Evolutionary conservation across 2,888 invertebrate species (phyloP).

Genomic region (Limenitis camilla): DNA sequence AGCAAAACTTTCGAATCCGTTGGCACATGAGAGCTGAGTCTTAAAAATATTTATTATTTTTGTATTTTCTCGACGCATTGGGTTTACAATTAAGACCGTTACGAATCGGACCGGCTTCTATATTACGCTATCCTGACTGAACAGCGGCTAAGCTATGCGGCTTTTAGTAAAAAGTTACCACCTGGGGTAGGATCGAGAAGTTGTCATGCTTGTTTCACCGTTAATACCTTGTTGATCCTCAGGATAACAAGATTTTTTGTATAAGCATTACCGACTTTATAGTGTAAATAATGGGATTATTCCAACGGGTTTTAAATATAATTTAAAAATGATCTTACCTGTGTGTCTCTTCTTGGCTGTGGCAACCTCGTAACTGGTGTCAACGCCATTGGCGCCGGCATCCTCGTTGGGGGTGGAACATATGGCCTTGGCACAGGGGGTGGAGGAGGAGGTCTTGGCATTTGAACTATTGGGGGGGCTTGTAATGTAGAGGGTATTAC

Average conservation of each 20-base stretch:
- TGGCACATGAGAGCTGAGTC: constrained; percentile 16
- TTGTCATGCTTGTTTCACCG: constrained; percentile 11
- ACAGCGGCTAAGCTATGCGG: constrained; percentile 22
- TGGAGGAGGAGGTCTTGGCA: constrained; percentile 25
- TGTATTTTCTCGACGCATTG: constrained; percentile 27
- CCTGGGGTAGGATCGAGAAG: background rate
- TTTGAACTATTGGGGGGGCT: constrained; percentile 21
- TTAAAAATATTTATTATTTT: constrained; percentile 27
- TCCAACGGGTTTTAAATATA: background rate
- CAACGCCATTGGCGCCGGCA: constrained; percentile 49
- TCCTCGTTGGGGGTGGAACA: constrained; percentile 52
- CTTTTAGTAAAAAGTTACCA: constrained; percentile 18
- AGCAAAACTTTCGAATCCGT: constrained; percentile 25
- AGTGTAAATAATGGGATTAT: background rate
- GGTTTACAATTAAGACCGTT: constrained; percentile 32
- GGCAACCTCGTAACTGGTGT: constrained; percentile 44
- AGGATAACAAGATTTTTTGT: constrained; percentile 14
- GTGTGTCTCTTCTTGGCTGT: constrained; percentile 57
- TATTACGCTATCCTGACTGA: constrained; percentile 27
- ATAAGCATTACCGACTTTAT: background rate
- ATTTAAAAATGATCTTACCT: constrained; percentile 42
- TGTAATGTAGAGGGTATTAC: constrained; percentile 1
- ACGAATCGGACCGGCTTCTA: constrained; percentile 34
- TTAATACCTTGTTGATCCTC: constrained; percentile 8
- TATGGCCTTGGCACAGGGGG: constrained; percentile 44